Conservation (phyloP, 2,888 invertebrate species). For the Trachelus tabidus region DNA sequence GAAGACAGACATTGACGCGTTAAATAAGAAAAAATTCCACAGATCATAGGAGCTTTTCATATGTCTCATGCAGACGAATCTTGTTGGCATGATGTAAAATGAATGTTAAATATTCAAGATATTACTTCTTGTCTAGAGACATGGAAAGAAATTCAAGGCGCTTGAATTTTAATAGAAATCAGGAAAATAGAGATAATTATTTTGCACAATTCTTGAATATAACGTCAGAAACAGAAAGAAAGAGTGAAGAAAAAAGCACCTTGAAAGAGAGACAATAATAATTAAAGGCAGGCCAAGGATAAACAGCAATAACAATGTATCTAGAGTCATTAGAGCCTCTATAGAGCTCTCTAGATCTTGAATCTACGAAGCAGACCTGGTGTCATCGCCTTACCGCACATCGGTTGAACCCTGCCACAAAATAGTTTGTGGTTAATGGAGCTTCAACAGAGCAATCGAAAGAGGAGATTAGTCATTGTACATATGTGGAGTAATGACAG, state of each 20-base stretch:
- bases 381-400: not conserved
- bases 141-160: not conserved
- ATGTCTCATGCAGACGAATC: no score
- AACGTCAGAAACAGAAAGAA: not conserved
- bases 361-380: not conserved
- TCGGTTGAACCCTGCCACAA: not conserved
- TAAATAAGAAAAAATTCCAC: not conserved
- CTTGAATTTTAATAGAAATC: not conserved
- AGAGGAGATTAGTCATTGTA: not conserved
- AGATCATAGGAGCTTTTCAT: not conserved
- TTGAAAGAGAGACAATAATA: not conserved
- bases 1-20: not conserved
- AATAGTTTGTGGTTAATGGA: not conserved
- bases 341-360: not conserved
- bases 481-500: not conserved
- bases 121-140: not conserved
- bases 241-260: not conserved
- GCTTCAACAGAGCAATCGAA: not conserved
- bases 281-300: not conserved
- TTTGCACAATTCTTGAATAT: not conserved
- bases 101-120: not conserved
- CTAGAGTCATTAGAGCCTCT: not conserved
- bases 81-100: not conserved
- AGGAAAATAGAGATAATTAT: not conserved
- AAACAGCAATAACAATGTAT: not conserved